Base-by-base conservation (phyloP, 2,888 invertebrate species). In the Dicranocentrus wangi region DNA sequence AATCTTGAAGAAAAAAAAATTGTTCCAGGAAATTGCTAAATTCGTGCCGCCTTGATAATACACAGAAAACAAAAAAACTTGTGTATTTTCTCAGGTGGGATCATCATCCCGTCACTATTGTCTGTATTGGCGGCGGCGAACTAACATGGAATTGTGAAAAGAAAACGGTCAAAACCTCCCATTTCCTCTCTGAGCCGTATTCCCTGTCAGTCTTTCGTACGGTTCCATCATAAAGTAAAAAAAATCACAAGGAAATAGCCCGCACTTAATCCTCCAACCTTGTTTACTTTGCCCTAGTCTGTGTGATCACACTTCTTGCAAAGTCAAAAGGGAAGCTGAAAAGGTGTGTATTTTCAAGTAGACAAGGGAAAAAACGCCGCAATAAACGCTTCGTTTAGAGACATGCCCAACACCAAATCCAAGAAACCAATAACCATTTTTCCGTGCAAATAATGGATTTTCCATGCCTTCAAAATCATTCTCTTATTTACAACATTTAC, bases 1-100 rank as follows among this genome's bases (percentile, higher is more conserved):
- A 47, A 65, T 51, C 47, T 47, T 13, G 39, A 51, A 39, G 39
- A 8, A 39, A 60, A 23, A 32, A 55, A 73, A 66, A 61, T 70
- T 70, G 69, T 77, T 77, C 77, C 77, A 77, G 78, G 78, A 78
- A 78, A 78, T 78, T 78, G 78, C 78, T 53, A 78, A 78, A 78
- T 78, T 70, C 23, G 73, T 51, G 28, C 68, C 28, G 58, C 66
- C 60, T 63, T 19, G 10, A 43, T 15, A 60, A 5, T 0, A 32
- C n/a, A 17, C 25, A 47, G 13, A 55, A 32, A 3, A 21, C 27
- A 32, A 19, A 42, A 27, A n/a, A n/a, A n/a, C n/a, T n/a, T n/a
- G 5, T 7, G 55, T 76, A 60, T 76, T 75, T 75, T 66, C 43
- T 75, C 75, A 75, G 75, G 75, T 75, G 75, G 61, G 43, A 21